Percentiles rank a stretch among this genome's conserved stretches.
phyloP scores from a whole-genome alignment of 64 coral and sea anemone species.

The Dendrophyllia cribrosa region DNA sequence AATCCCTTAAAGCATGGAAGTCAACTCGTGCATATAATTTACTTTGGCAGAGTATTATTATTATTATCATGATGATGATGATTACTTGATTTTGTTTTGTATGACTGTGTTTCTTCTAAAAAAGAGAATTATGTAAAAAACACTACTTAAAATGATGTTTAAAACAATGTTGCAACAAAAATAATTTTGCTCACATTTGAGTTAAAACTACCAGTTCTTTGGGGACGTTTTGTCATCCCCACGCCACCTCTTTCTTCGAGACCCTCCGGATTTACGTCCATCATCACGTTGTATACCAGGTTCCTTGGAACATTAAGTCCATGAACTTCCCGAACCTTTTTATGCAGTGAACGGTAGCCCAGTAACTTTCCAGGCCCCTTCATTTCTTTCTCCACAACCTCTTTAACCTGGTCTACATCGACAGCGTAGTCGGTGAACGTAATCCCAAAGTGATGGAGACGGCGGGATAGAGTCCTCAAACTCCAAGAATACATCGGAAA shows the following conservation, averaged over 20 bases:
- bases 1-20: no score
- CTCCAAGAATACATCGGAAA: conserved; percentile 63
- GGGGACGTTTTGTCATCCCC: not conserved
- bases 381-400: conserved; percentile 30
- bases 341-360: conserved; percentile 31
- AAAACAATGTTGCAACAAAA: no score
- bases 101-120: no score
- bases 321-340: conserved; percentile 61
- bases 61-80: no score
- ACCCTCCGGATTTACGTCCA: conserved; percentile 22
- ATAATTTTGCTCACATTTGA: no score
- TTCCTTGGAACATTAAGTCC: conserved; percentile 45
- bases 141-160: no score
- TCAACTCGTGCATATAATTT: no score
- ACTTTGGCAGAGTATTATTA: no score
- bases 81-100: no score
- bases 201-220: no score
- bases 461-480: conserved; percentile 42
- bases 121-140: no score
- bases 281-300: conserved; percentile 46
- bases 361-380: conserved; percentile 54
- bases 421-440: conserved; percentile 51
- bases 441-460: conserved; percentile 39
- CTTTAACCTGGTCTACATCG: conserved; percentile 36
- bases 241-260: conserved; percentile 53